Evolutionary conservation across 2,888 invertebrate species (phyloP).

Genomic region (Dastarcus helophoroides): DNA sequence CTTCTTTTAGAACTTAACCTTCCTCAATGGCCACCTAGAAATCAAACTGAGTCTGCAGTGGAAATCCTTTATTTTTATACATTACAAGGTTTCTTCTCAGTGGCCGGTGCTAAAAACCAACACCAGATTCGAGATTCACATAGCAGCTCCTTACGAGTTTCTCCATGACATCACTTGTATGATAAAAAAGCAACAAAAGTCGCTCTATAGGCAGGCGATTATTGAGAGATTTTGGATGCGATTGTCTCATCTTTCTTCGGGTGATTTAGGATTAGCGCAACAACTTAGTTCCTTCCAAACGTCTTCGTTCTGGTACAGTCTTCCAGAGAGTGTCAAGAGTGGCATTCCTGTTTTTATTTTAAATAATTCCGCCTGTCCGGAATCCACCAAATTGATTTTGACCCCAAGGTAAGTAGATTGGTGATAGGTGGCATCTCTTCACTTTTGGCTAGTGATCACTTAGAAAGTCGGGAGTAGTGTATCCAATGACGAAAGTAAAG

Average conservation of each 20-base stretch:
- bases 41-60: slow-evolving; percentile 57
- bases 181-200: slow-evolving; percentile 50
- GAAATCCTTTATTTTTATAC: slow-evolving; percentile 59
- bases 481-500: too few species aligned
- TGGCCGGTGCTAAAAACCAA: slow-evolving; percentile 45
- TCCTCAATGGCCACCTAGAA: slow-evolving; percentile 46
- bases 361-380: slow-evolving; percentile 25
- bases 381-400: slow-evolving; percentile 30
- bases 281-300: slow-evolving; percentile 59
- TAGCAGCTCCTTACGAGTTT: slow-evolving; percentile 57
- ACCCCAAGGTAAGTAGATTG: slow-evolving; percentile 35
- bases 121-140: slow-evolving; percentile 33
- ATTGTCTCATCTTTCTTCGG: slow-evolving; percentile 50
- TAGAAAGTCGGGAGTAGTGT: too few species aligned
- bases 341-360: slow-evolving; percentile 56
- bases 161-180: slow-evolving; percentile 60
- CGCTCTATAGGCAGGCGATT: slow-evolving; percentile 52
- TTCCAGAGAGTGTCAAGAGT: slow-evolving; percentile 58
- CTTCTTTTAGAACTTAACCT: slow-evolving; percentile 38
- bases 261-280: slow-evolving; percentile 51
- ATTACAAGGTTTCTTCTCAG: slow-evolving; percentile 49
- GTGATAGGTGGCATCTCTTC: too few species aligned
- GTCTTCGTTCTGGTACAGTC: slow-evolving; percentile 47
- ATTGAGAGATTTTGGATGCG: slow-evolving; percentile 55
- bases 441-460: too few species aligned